These are phyloP conservation scores for Drosophila neonasuta DNA, from an alignment of 2,888 invertebrate species.

Conservation along the genomic window DNA sequence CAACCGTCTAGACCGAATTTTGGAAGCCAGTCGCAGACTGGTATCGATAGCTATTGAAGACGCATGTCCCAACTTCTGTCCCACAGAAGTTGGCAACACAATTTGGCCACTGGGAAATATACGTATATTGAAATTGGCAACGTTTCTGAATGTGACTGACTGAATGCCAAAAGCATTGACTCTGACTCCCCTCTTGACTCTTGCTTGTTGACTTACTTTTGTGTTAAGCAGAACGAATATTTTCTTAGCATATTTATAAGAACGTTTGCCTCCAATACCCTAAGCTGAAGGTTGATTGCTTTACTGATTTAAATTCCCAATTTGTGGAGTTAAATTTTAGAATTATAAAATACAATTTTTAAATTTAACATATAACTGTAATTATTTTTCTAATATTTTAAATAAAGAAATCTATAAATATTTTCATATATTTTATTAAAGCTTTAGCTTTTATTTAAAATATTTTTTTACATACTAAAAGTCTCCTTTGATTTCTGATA, in stretches of 20 bases:
- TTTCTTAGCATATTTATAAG: conserved; percentile 15
- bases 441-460: not conserved
- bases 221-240: conserved; percentile 39
- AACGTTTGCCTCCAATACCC: conserved; percentile 11
- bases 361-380: too few species aligned
- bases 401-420: too few species aligned
- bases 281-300: not conserved
- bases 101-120: conserved; percentile 58
- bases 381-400: too few species aligned
- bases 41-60: conserved; percentile 52
- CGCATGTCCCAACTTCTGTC: conserved; percentile 32
- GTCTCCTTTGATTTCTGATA: not conserved
- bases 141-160: conserved; percentile 52
- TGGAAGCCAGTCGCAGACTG: conserved; percentile 43
- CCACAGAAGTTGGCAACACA: conserved; percentile 51
- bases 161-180: conserved; percentile 48
- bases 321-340: not conserved
- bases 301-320: not conserved
- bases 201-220: conserved; percentile 47
- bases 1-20: conserved; percentile 66
- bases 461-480: not conserved
- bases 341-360: not conserved
- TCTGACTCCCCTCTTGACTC: not conserved
- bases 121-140: conserved; percentile 61
- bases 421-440: too few species aligned